These are phyloP conservation scores for Catostylus mosaicus DNA, from an alignment of 30 jellyfish, hydroid and myxozoan genomes.

Conservation along the genomic window DNA sequence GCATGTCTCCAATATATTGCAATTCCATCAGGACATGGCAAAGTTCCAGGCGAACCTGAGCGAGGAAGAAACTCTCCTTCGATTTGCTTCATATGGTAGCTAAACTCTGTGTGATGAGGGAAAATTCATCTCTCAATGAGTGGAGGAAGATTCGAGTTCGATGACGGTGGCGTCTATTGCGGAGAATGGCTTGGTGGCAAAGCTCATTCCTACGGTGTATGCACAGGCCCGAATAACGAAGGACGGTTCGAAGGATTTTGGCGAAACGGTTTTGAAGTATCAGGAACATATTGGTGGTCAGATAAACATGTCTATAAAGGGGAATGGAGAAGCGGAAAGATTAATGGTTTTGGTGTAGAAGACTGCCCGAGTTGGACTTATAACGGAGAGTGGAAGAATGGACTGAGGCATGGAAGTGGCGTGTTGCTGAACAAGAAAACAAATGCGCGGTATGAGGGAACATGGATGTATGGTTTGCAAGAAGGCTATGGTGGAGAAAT, in stretches of 20 bases:
- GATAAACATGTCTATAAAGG: constrained; percentile 77
- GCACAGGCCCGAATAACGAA: constrained; percentile 94
- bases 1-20: constrained; percentile 5
- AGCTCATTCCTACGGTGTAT: constrained; percentile 96
- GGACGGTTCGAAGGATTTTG: constrained; percentile 96
- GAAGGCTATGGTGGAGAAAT: constrained; percentile 97
- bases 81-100: background rate
- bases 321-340: constrained; percentile 94
- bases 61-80: background rate
- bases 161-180: constrained; percentile 93
- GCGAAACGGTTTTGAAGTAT: constrained; percentile 88
- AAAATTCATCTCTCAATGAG: constrained; percentile 53
- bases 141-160: constrained; percentile 98
- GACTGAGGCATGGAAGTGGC: constrained; percentile 93
- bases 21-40: background rate
- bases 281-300: constrained; percentile 92
- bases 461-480: constrained; percentile 87
- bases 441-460: constrained; percentile 85
- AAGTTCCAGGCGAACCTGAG: background rate
- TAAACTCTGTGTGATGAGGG: constrained; percentile 32
- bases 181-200: constrained; percentile 97
- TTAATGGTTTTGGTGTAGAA: constrained; percentile 89
- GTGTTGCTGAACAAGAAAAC: constrained; percentile 43
- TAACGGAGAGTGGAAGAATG: constrained; percentile 92
- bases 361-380: constrained; percentile 60